These are phyloP conservation scores for Caiman crocodilus DNA, from an alignment of 2,797 vertebrate species.

Conservation along the genomic window DNA sequence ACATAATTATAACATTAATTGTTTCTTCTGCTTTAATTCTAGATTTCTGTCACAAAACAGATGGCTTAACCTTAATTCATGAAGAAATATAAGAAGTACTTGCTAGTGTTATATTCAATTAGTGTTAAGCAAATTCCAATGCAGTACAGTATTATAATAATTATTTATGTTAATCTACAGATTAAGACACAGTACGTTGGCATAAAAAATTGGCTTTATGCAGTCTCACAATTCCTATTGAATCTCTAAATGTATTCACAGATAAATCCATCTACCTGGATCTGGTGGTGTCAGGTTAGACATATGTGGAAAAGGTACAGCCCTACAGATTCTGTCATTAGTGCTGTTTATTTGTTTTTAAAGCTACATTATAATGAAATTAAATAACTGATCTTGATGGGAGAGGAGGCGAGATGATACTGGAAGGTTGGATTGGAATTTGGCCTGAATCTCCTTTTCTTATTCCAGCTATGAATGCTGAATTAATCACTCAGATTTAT, in stretches of 20 bases:
- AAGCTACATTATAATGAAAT: neutral
- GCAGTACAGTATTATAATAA: conserved; percentile 51
- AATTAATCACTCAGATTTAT: conserved; percentile 78
- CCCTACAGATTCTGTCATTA: neutral
- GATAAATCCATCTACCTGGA: conserved; percentile 28
- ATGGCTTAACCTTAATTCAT: conserved; percentile 57
- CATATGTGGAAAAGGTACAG: neutral
- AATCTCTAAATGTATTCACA: conserved; percentile 34
- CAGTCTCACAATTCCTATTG: neutral
- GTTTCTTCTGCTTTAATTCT: conserved; percentile 74
- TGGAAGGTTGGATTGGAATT: conserved; percentile 49
- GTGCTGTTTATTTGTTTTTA: neutral
- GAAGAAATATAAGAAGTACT: conserved; percentile 59
- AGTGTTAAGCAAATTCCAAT: conserved; percentile 53
- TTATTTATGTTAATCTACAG: conserved; percentile 64
- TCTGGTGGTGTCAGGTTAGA: neutral
- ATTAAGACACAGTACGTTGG: neutral
- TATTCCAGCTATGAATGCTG: conserved; percentile 48
- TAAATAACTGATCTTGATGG: neutral
- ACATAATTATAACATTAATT: conserved; percentile 72
- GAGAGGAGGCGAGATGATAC: neutral
- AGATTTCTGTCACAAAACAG: conserved; percentile 78
- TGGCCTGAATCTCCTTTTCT: conserved; percentile 50
- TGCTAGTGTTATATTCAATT: conserved; percentile 66
- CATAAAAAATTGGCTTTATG: conserved; percentile 52